Conservation (phyloP, 2,888 invertebrate genomes). For the Pilophorus perplexus region DNA sequence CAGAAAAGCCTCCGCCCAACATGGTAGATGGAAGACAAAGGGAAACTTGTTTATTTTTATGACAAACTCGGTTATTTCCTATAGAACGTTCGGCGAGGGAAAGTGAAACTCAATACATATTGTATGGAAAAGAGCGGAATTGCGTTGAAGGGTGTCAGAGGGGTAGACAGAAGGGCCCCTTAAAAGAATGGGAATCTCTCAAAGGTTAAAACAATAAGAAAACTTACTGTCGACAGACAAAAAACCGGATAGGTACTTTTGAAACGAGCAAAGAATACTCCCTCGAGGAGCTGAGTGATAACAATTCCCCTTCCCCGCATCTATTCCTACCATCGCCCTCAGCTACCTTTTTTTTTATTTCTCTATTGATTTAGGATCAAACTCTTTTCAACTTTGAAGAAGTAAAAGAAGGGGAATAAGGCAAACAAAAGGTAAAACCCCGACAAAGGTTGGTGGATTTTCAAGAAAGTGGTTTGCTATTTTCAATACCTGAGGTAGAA, state of each 20-base stretch:
- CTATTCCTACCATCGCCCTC: background rate
- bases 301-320: slow-evolving; percentile 9
- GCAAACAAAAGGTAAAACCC: background rate
- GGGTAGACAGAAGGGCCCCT: background rate
- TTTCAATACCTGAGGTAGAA: too few species aligned
- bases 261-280: slow-evolving; percentile 23
- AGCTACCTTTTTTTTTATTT: background rate
- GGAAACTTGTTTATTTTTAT: slow-evolving; percentile 13
- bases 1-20: too few species aligned
- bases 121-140: background rate
- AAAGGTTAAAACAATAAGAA: slow-evolving; percentile 28
- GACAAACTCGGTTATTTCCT: slow-evolving; percentile 1
- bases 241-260: slow-evolving; percentile 7
- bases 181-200: slow-evolving; percentile 15
- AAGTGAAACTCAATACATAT: slow-evolving; percentile 10
- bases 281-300: slow-evolving; percentile 6
- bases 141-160: background rate
- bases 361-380: slow-evolving; percentile 9
- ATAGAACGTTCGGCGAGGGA: background rate
- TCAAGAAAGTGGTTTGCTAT: too few species aligned
- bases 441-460: too few species aligned
- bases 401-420: too few species aligned
- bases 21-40: too few species aligned
- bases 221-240: slow-evolving; percentile 6
- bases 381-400: background rate